Evolutionary conservation across 1,140 invertebrate species (phyloP).

Genomic region (Meloidogyne exigua): DNA sequence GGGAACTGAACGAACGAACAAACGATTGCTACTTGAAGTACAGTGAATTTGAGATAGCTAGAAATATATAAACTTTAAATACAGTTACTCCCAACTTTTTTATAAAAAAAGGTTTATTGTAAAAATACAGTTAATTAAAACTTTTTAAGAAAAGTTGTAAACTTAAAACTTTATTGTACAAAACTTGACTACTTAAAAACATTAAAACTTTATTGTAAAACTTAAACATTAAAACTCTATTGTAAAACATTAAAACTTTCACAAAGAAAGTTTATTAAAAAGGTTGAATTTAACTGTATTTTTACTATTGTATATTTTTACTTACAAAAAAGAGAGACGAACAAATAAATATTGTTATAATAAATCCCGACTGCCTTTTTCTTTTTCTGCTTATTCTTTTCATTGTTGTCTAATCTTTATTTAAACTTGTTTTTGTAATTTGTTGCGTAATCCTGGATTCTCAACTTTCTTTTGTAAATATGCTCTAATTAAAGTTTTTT

Average conservation of each 20-base stretch:
- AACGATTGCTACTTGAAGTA: background rate
- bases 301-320: background rate
- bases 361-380: background rate
- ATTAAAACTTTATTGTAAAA: no score
- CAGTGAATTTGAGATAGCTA: background rate
- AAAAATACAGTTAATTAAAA: background rate
- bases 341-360: background rate
- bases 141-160: no score
- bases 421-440: conserved; percentile 5
- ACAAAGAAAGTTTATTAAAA: background rate
- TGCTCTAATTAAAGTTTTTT: background rate
- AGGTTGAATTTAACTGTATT: background rate
- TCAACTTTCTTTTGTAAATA: background rate
- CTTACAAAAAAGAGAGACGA: background rate
- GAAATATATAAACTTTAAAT: no score
- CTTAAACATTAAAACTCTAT: background rate
- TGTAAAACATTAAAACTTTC: background rate
- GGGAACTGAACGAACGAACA: conserved; percentile 13
- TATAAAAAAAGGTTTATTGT: no score
- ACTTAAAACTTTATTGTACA: no score
- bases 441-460: background rate
- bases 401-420: background rate
- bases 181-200: no score
- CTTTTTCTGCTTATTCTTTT: background rate
- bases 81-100: no score